Evolutionary conservation across 2,888 invertebrate genomes (phyloP).

Genomic region (Amiota communis): DNA sequence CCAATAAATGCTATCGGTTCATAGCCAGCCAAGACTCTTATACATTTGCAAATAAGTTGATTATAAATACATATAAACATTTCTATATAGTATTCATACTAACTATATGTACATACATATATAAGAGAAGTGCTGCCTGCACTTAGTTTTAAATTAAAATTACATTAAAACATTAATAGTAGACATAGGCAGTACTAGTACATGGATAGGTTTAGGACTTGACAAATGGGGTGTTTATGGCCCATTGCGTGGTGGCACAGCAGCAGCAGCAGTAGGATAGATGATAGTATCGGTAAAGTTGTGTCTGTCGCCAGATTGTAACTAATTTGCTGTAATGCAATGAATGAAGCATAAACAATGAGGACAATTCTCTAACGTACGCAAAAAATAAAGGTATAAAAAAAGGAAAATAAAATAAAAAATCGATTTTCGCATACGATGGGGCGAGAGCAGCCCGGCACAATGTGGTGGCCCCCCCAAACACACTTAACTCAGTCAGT

Average conservation of each 20-base stretch:
- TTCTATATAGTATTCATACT: neutral
- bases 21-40: neutral
- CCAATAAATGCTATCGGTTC: slow-evolving; percentile 2
- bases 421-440: slow-evolving; percentile 55
- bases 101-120: neutral
- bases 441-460: neutral
- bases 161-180: slow-evolving; percentile 1
- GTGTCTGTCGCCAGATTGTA: neutral
- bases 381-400: slow-evolving; percentile 33
- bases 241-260: no score
- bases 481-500: neutral
- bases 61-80: neutral
- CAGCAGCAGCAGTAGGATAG: no score
- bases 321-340: slow-evolving; percentile 26
- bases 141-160: slow-evolving; percentile 13
- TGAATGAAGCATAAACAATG: neutral
- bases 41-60: neutral
- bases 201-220: no score
- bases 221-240: no score
- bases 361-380: neutral
- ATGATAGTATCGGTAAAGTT: neutral
- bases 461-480: neutral
- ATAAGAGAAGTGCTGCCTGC: neutral
- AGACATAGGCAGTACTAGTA: no score
- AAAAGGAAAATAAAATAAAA: slow-evolving; percentile 43